Evolutionary conservation across 1,140 invertebrate genomes (phyloP).

Genomic region (Drosophila oshimai): DNA sequence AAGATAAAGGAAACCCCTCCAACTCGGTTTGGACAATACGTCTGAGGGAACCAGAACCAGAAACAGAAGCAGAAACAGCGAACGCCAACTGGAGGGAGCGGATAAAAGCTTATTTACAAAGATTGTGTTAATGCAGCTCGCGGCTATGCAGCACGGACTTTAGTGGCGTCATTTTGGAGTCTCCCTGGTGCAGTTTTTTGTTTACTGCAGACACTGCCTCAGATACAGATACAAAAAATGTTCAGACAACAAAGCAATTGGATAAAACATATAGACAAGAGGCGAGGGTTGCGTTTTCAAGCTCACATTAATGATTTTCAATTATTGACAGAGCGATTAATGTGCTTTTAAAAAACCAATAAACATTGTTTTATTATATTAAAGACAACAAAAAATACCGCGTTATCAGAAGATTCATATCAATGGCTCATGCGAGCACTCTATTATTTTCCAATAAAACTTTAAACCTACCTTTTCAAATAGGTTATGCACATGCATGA

Average conservation of each 20-base stretch:
- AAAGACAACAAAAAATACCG: too few species aligned
- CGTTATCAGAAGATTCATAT: too few species aligned
- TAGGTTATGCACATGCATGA: too few species aligned
- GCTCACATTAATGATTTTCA: neutral
- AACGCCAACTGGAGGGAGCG: constrained; percentile 23
- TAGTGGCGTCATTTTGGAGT: constrained; percentile 47
- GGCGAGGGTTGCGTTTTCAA: neutral
- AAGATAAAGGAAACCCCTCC: constrained; percentile 32
- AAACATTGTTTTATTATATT: too few species aligned
- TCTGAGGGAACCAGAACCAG: constrained; percentile 21
- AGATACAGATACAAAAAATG: neutral
- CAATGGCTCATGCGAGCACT: too few species aligned
- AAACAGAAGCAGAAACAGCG: neutral
- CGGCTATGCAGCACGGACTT: constrained; percentile 74
- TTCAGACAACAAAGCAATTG: constrained; percentile 3
- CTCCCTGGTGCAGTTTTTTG: constrained; percentile 34
- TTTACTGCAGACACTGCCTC: constrained; percentile 4
- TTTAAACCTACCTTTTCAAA: too few species aligned
- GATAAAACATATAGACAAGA: neutral
- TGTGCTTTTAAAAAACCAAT: too few species aligned
- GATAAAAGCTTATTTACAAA: constrained; percentile 77
- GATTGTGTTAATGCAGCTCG: constrained; percentile 72
- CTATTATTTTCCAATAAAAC: too few species aligned
- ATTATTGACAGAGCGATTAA: too few species aligned
- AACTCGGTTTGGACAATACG: constrained; percentile 56